A percentile compares a stretch with the other conserved stretches of the same genome.
Conservation (phyloP, 2,888 invertebrate species). For the Chrysolina americana region DNA sequence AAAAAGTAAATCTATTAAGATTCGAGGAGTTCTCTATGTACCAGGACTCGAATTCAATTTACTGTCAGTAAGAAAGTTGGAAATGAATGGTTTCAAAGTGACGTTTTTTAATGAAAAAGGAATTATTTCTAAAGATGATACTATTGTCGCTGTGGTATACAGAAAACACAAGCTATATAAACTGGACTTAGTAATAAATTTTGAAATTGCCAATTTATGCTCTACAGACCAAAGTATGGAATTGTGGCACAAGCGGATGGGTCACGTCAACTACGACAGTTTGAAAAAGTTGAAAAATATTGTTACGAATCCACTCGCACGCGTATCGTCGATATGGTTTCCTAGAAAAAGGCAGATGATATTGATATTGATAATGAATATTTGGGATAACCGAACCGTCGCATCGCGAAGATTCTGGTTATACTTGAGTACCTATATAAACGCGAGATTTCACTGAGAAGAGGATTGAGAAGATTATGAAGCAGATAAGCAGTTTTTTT, state of each 20-base stretch:
- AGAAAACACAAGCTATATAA: background rate
- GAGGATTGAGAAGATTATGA: no score
- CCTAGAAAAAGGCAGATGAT: no score
- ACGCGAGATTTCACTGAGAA: no score
- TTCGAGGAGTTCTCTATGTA: background rate
- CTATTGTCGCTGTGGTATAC: background rate
- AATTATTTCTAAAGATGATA: background rate
- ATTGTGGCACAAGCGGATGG: background rate
- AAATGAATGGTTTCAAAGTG: background rate
- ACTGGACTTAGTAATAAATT: background rate
- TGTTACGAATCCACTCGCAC: no score
- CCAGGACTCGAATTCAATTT: background rate
- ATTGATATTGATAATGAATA: no score
- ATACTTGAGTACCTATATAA: no score
- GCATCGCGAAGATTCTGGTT: no score
- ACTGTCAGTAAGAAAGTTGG: background rate
- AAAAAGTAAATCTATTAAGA: background rate
- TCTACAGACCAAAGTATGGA: background rate
- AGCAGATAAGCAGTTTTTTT: no score
- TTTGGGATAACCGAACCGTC: no score
- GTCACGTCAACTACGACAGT: background rate
- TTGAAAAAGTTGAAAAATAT: constrained; percentile 1
- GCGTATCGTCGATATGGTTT: no score
- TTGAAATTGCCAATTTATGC: background rate
- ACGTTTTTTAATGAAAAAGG: background rate